A percentile compares a stretch with the other conserved stretches of the same genome.
Evolutionary conservation across 2,113 vertebrate species (phyloP).

Genomic region (Mesitornis unicolor): DNA sequence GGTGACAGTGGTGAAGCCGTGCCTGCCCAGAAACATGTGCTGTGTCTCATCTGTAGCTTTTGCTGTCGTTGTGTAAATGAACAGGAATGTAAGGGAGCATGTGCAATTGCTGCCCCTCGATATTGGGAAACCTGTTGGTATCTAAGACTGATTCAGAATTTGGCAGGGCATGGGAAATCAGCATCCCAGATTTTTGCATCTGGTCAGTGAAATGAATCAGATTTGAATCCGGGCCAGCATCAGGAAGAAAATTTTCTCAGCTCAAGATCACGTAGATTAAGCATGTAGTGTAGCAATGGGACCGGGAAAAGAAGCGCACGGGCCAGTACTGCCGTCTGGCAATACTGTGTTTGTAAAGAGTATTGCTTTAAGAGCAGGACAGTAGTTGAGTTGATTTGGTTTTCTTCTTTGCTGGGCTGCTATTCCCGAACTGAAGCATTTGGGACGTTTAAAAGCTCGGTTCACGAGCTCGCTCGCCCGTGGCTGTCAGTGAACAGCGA

Average conservation of each 20-base stretch:
- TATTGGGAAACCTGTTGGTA: background rate
- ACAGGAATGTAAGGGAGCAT: background rate
- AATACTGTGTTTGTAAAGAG: background rate
- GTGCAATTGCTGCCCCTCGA: background rate
- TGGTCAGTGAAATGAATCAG: constrained; percentile 11
- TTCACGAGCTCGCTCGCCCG: background rate
- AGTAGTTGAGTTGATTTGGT: background rate
- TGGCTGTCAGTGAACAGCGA: background rate
- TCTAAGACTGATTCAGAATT: background rate
- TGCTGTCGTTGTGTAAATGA: background rate
- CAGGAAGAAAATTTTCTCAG: background rate
- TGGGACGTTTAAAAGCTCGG: background rate
- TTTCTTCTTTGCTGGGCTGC: background rate
- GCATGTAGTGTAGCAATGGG: background rate
- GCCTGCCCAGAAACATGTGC: background rate
- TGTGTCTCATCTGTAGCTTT: background rate
- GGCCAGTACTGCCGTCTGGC: background rate
- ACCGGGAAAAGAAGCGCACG: background rate
- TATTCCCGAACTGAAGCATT: background rate
- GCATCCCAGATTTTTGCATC: background rate
- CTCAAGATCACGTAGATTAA: background rate
- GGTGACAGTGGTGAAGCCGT: background rate
- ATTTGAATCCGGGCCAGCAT: background rate
- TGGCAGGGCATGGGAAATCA: background rate
- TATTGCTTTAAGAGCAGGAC: background rate